Evolutionary conservation across 2,113 vertebrate species (phyloP).

Genomic region (Corythornis cristatus): DNA sequence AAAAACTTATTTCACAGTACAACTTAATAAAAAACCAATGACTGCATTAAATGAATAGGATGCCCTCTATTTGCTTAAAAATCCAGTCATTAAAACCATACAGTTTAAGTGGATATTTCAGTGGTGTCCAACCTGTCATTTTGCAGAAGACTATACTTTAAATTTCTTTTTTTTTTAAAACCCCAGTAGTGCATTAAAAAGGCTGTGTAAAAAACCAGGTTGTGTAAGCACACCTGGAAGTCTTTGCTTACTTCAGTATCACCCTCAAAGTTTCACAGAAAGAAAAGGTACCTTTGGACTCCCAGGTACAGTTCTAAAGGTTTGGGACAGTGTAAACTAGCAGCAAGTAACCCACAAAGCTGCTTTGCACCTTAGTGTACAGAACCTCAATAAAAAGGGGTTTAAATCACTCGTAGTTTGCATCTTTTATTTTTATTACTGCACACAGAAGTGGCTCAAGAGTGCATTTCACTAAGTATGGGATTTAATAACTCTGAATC

Average conservation of each 20-base stretch:
- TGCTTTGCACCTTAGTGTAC: background rate
- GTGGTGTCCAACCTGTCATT: background rate
- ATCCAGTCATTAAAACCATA: background rate
- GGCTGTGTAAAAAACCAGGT: background rate
- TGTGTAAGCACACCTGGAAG: background rate
- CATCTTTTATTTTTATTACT: background rate
- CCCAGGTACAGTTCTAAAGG: background rate
- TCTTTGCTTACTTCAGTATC: background rate
- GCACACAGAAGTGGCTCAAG: background rate
- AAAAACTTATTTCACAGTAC: background rate
- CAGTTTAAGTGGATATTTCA: background rate
- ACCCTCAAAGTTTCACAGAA: background rate
- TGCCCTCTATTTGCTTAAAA: background rate
- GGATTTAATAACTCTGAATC: background rate
- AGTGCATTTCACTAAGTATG: background rate
- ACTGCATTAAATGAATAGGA: background rate
- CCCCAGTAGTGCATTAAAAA: background rate
- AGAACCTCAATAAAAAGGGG: background rate
- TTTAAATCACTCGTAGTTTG: background rate
- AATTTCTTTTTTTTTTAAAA: background rate
- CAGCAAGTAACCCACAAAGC: background rate
- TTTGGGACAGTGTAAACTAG: background rate
- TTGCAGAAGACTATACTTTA: background rate
- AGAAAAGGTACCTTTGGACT: background rate
- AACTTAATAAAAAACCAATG: background rate